Evolutionary conservation across 2,113 vertebrate species (phyloP), one percentile per base, ranked within the genome.

Genomic region (Haemorhous mexicanus): DNA sequence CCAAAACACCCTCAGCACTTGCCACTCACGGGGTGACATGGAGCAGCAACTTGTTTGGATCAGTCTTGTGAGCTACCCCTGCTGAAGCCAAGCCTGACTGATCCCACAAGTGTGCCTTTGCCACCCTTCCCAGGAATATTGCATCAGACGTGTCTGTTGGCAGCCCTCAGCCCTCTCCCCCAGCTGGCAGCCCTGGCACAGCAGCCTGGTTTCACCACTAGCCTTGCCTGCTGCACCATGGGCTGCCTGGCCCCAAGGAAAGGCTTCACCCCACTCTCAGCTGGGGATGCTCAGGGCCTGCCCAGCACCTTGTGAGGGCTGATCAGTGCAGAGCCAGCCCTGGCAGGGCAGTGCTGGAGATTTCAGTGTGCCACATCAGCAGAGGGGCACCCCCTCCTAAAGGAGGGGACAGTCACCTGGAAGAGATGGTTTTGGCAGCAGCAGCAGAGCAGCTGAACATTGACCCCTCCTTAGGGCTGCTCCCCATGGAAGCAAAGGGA

Each of bases 341-440:
- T 16, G 43, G 32, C 27, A 77, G n/a, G 39, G 47, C 2, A 16
- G 46, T 3, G 4, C 16, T 23, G 32, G 41, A 61, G 58, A 56
- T 63, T 76, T 76, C 37, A 44, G 3, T 19, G 56, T 1, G 4
- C 19, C 17, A 32, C 22, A 3, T 4, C 8, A 30, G 23, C 62
- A 68, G 35, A 19, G 18, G 33, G 26, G 2, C 6, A 23, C 1
- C 5, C 13, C 5, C 6, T 55, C 1, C 1, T 32, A 41, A 81
- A 41, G 35, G 33, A 43, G 52, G 68, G 53, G 18, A 21, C 43
- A 3, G 2, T 21, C 73, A 55, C 32, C 21, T 58, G 28, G 14
- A 43, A 52, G 18, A 56, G 37, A 18, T 41, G 20, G 10, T 8
- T 70, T 81, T 33, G 13, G 46, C 43, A 82, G 47, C n/a, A 86